Evolutionary conservation across 2,113 vertebrate species (phyloP), one percentile per base, ranked within the genome.

Genomic region (Hydrolagus affinis): DNA sequence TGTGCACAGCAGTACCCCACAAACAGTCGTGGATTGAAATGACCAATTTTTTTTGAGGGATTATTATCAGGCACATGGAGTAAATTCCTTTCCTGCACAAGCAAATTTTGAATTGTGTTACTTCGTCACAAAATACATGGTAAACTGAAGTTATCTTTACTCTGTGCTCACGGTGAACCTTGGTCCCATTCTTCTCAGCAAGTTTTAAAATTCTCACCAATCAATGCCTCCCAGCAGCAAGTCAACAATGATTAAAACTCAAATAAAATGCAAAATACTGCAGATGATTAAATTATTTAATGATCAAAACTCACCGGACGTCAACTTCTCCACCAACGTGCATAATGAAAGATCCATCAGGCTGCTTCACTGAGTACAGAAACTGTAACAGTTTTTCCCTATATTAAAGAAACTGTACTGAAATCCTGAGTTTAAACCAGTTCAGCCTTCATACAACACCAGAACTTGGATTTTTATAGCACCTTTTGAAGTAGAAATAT

Each of bases 281-380:
- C 44, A 44, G 44, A 44, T 44, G 44, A 66, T 23, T 19, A 68
- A 86, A 87, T 68, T 62, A 44, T 44, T 44, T 44, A 44, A 44
- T 44, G 44, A 6, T 1, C 60, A 85, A 69, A 68, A 87, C 96
- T 91, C 89, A 99, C 98, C 98, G 97, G 90, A 99, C 96, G 0
- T 99, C 98, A 90, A 98, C 96, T 90, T 99, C 98, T 8, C 98
- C 97, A 10, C 97, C 96, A 0, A 95, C 64, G 0, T 99, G 98
- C 97, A 99, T 99, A 90, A 96, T 93, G 85, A 99, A 99, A 86
- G 97, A 98, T 88, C 98, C 97, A 2, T 98, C 94, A 0, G 95
- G 93, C 89, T 98, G 97, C 90, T 97, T 99, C 90, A 99, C 91
- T 0, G 94, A 95, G 90, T 92, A 91, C 44, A 99, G 90, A 89